These are phyloP conservation scores for Penaeus vannamei DNA, from an alignment of 1,140 invertebrate genomes.

Conservation along the genomic window DNA sequence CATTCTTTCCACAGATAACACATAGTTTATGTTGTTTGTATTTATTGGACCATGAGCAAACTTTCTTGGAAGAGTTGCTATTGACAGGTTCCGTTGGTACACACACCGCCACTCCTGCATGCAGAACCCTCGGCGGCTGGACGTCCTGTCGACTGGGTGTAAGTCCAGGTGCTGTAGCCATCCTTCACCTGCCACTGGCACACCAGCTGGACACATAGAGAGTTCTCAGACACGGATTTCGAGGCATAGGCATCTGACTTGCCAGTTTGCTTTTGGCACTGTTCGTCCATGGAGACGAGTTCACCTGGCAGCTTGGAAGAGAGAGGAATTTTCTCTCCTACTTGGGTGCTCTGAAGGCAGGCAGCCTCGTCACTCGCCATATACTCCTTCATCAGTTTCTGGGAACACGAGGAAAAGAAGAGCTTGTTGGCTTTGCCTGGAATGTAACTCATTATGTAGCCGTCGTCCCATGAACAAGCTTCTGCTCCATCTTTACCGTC, in stretches of 20 bases:
- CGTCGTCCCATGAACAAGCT: conserved; percentile 63
- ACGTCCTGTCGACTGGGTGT: conserved; percentile 13
- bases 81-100: conserved; percentile 57
- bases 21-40: too few relatives aligned
- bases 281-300: conserved; percentile 41
- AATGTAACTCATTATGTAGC: conserved; percentile 68
- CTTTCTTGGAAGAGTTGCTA: not conserved
- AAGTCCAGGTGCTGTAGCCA: not conserved
- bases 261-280: conserved; percentile 48
- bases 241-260: conserved; percentile 52
- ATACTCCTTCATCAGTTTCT: conserved; percentile 54
- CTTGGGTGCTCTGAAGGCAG: conserved; percentile 41
- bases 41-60: too few relatives aligned
- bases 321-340: not conserved
- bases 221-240: conserved; percentile 24
- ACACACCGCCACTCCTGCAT: conserved; percentile 54
- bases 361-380: not conserved
- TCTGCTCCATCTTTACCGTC: conserved; percentile 61
- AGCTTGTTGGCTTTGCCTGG: conserved; percentile 49
- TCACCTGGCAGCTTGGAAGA: conserved; percentile 49
- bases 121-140: conserved; percentile 59
- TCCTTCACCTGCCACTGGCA: conserved; percentile 55
- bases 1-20: too few relatives aligned
- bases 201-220: conserved; percentile 56
- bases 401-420: conserved; percentile 60